Percentiles rank a stretch among this genome's conserved stretches.
Evolutionary conservation across 2,113 vertebrate species (phyloP).

Genomic region (Gnathonemus echidnorhynchus): DNA sequence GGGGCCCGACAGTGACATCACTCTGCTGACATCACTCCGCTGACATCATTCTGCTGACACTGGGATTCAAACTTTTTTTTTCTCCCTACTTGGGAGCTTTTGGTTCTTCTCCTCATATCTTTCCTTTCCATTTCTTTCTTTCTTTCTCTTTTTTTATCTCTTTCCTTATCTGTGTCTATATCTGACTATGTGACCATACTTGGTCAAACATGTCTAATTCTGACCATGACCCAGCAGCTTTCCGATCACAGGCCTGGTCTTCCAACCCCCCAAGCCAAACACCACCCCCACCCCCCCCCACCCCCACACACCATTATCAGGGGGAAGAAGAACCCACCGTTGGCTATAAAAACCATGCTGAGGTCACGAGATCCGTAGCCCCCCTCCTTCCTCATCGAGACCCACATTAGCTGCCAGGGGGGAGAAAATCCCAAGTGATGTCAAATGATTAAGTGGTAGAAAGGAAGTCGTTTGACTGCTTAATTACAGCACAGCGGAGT

Average conservation of each 20-base stretch:
- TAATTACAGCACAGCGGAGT: neutral
- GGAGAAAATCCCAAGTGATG: neutral
- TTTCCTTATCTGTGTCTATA: neutral
- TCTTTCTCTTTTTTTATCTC: neutral
- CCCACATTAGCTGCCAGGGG: neutral
- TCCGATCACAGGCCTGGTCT: neutral
- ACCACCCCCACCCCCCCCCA: no score
- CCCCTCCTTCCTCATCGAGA: neutral
- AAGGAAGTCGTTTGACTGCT: neutral
- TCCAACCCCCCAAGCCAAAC: no score
- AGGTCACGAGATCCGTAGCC: neutral
- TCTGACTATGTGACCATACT: neutral
- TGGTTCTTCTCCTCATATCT: neutral
- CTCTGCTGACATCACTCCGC: no score
- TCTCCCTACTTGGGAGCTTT: neutral
- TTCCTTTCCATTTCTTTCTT: neutral
- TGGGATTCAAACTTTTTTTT: neutral
- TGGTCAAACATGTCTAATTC: neutral
- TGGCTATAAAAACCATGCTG: neutral
- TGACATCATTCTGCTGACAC: neutral
- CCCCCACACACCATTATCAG: neutral
- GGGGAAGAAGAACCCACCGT: neutral
- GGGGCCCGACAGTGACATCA: neutral
- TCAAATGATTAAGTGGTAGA: neutral
- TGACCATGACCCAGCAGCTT: neutral